phyloP scores from a whole-genome alignment of 2,797 vertebrate genomes.

The Trichosurus vulpecula region DNA sequence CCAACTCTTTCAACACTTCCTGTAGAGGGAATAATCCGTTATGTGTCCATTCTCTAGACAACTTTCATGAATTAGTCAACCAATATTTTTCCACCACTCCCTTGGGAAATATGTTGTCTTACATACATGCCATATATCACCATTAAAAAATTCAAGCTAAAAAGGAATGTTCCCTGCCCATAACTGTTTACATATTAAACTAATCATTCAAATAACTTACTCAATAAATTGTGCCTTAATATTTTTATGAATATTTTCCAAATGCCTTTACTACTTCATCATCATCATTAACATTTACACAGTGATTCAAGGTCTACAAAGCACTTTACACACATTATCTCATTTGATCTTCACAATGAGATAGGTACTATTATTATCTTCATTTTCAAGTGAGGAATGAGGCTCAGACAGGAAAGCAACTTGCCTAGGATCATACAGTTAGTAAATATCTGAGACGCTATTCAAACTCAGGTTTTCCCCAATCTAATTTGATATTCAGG shows the following conservation, averaged over 20 bases:
- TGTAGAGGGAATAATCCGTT: background rate
- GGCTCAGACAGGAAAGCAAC: background rate
- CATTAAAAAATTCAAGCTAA: background rate
- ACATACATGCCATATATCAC: background rate
- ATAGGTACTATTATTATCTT: background rate
- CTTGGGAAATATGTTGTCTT: background rate
- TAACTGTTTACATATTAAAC: background rate
- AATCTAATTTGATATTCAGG: background rate
- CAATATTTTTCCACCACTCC: conserved; percentile 37
- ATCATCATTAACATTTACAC: background rate
- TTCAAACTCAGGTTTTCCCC: background rate
- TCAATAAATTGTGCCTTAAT: background rate
- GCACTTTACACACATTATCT: background rate
- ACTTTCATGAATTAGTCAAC: conserved; percentile 32
- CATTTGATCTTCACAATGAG: background rate
- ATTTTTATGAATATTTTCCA: background rate
- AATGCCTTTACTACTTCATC: background rate
- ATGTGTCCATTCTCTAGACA: background rate
- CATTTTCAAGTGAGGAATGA: background rate
- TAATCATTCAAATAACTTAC: background rate
- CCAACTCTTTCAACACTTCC: background rate
- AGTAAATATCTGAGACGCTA: background rate
- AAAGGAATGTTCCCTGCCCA: background rate
- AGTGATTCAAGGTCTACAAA: background rate
- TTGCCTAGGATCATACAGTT: background rate